phyloP scores from a whole-genome alignment of 2,888 invertebrate genomes.

The Liodrosophila aerea region DNA sequence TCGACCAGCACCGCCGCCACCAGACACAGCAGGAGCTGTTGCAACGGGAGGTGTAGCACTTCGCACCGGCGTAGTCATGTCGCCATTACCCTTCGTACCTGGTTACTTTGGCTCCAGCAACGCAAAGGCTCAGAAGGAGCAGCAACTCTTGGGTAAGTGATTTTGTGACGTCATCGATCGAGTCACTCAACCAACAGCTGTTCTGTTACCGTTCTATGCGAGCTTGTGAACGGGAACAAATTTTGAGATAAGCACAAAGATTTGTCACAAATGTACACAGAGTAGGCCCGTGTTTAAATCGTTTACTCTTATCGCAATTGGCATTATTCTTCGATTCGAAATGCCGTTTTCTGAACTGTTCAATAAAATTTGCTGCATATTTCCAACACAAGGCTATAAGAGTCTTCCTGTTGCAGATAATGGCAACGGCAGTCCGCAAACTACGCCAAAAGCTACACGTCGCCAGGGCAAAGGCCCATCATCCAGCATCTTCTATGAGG shows the following conservation, averaged over 20 bases:
- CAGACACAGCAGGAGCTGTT: too few species aligned
- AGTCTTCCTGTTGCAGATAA: conserved; percentile 62
- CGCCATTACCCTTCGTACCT: conserved; percentile 66
- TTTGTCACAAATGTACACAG: conserved; percentile 1
- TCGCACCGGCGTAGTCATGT: conserved; percentile 31
- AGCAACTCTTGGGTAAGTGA: conserved; percentile 21
- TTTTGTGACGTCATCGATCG: conserved; percentile 25
- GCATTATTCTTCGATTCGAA: conserved; percentile 8
- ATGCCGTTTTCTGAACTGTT: conserved; percentile 48
- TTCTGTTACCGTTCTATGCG: conserved; percentile 33
- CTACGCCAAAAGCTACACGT: conserved; percentile 31
- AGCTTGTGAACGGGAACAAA: too few species aligned
- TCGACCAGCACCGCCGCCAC: conserved; percentile 82
- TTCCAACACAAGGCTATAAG: conserved; percentile 56
- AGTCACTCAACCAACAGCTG: conserved; percentile 32
- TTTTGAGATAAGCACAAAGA: not conserved
- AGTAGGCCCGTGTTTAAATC: conserved; percentile 1
- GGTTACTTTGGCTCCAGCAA: conserved; percentile 64
- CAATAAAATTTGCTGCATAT: conserved; percentile 46
- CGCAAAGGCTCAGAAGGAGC: conserved; percentile 50
- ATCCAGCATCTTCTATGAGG: conserved; percentile 39
- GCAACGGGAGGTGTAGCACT: conserved; percentile 9
- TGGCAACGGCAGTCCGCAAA: conserved; percentile 42
- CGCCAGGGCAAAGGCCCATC: conserved; percentile 16
- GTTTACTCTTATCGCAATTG: conserved; percentile 29